Conservation (phyloP, 2,888 invertebrate genomes). For the Cephus pulcher region DNA sequence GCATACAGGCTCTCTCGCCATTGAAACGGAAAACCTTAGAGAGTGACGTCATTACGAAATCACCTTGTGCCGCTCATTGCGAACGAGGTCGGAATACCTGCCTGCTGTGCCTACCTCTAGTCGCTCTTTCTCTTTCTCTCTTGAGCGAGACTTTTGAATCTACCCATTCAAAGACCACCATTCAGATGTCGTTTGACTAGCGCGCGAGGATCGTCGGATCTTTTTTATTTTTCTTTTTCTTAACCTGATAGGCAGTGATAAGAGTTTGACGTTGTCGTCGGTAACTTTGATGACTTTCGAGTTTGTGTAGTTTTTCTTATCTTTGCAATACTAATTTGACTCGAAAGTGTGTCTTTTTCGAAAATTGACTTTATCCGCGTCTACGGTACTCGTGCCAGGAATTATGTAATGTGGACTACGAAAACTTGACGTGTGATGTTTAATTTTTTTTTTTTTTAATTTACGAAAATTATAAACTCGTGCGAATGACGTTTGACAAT, state of each 20-base stretch:
- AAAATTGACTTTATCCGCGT: not conserved
- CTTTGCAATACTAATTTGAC: not conserved
- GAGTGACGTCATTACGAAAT: conserved; percentile 42
- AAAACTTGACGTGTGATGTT: not conserved
- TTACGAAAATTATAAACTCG: not conserved
- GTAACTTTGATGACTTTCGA: not conserved
- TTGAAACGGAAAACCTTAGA: not conserved
- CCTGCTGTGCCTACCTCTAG: not conserved
- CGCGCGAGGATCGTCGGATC: not conserved
- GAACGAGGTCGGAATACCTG: not conserved
- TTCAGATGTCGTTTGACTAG: not conserved
- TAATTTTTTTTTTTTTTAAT: not conserved
- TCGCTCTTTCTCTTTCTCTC: not conserved
- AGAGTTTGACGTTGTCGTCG: not conserved
- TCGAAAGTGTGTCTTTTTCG: not conserved
- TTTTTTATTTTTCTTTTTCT: not conserved
- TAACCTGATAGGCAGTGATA: not conserved
- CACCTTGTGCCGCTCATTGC: conserved; percentile 30
- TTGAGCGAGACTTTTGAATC: not conserved
- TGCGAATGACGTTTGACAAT: not conserved
- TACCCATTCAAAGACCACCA: not conserved
- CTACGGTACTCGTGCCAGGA: not conserved
- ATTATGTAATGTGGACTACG: not conserved
- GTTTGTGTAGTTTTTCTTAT: not conserved
- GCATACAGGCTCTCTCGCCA: conserved; percentile 8